Evolutionary conservation across 2,888 invertebrate species (phyloP).

Genomic region (Melitaea athalia): DNA sequence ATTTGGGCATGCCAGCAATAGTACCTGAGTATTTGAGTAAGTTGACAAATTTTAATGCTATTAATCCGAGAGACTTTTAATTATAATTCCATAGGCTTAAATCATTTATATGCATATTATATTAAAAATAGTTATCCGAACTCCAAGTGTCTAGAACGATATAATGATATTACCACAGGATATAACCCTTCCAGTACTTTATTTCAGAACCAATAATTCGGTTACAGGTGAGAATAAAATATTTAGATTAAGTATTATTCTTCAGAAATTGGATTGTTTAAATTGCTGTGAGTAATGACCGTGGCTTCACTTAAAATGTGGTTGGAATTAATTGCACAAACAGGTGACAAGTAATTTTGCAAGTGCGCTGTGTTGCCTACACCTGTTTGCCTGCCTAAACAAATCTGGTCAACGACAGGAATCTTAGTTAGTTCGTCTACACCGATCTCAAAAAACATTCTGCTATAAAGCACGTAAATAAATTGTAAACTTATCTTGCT

Average conservation of each 20-base stretch:
- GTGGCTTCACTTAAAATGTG: background rate
- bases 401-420: constrained; percentile 31
- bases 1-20: no score
- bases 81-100: background rate
- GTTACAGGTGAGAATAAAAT: background rate
- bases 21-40: no score
- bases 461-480: constrained; percentile 13
- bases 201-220: background rate
- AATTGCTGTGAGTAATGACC: background rate
- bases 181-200: constrained; percentile 7
- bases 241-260: background rate
- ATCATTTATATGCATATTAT: constrained; percentile 15
- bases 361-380: background rate
- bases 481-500: no score
- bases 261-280: background rate
- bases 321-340: constrained; percentile 30
- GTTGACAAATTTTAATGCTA: no score
- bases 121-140: constrained; percentile 1
- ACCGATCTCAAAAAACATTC: constrained; percentile 28
- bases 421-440: constrained; percentile 12
- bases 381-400: constrained; percentile 31
- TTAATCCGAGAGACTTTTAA: constrained; percentile 41
- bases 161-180: no score
- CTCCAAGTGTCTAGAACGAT: background rate
- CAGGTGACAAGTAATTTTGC: constrained; percentile 5